phyloP scores from a whole-genome alignment of 2,113 vertebrate genomes.

The Coreoperca whiteheadi region DNA sequence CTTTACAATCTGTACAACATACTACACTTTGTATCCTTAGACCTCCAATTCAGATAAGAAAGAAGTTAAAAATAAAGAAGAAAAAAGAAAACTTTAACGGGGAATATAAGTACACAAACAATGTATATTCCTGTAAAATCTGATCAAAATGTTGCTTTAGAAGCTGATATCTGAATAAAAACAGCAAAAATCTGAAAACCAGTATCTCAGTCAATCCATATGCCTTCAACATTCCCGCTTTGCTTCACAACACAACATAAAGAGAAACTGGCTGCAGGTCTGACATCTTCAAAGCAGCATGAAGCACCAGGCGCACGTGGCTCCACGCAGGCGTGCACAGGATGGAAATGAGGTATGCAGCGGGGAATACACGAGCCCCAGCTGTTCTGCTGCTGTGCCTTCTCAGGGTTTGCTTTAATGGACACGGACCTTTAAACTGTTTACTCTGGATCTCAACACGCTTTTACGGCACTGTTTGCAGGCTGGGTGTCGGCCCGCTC shows the following conservation, averaged over 20 bases:
- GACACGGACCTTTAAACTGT: conserved; percentile 45
- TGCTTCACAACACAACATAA: conserved; percentile 6
- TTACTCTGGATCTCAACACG: conserved; percentile 51
- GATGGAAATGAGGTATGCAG: conserved; percentile 30
- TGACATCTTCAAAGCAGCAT: conserved; percentile 34
- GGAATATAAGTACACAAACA: neutral
- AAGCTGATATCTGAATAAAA: neutral
- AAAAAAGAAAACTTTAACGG: no score
- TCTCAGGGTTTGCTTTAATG: conserved; percentile 27
- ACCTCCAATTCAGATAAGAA: neutral
- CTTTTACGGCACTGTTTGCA: conserved; percentile 17
- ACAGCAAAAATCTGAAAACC: neutral
- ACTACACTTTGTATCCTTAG: neutral
- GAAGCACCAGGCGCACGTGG: conserved; percentile 22
- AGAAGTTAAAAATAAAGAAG: neutral
- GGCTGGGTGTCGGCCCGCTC: neutral
- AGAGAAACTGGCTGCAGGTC: conserved; percentile 21
- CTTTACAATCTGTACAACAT: neutral
- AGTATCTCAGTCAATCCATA: neutral
- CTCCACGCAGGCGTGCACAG: conserved; percentile 8
- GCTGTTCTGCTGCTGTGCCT: conserved; percentile 44
- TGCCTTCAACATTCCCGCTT: conserved; percentile 15
- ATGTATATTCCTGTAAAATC: neutral
- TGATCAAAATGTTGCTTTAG: neutral
- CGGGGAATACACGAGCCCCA: conserved; percentile 31